phyloP scores from a whole-genome alignment of 2,888 invertebrate species.

The Himalopsyche kuldschensis region DNA sequence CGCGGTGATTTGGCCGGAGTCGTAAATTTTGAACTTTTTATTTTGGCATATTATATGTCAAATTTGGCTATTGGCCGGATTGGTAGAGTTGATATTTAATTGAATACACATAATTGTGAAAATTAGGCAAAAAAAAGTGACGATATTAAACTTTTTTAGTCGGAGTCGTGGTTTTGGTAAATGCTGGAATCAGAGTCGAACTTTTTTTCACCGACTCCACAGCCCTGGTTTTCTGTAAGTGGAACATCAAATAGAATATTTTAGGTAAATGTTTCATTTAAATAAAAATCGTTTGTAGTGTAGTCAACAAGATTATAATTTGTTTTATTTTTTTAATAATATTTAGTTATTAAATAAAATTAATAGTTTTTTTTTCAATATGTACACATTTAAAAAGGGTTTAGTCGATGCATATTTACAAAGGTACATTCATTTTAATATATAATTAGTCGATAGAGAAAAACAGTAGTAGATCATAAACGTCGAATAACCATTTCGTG shows the following conservation, averaged over 20 bases:
- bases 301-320: conserved; percentile 41
- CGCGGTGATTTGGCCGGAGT: too few species aligned
- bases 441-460: conserved; percentile 39
- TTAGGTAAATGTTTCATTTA: not conserved
- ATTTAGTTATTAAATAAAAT: conserved; percentile 41
- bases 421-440: conserved; percentile 49
- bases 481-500: conserved; percentile 16
- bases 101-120: too few species aligned
- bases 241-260: not conserved
- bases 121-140: too few species aligned
- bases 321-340: conserved; percentile 40
- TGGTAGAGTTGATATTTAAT: too few species aligned
- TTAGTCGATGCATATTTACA: conserved; percentile 63
- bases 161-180: too few species aligned
- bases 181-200: too few species aligned
- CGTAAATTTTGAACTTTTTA: too few species aligned
- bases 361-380: conserved; percentile 40
- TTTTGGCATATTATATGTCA: too few species aligned
- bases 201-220: too few species aligned
- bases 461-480: conserved; percentile 31
- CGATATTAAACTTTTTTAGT: too few species aligned
- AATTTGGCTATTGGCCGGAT: too few species aligned
- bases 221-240: too few species aligned
- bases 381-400: conserved; percentile 49
- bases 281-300: conserved; percentile 38